Percentiles rank a stretch among this genome's conserved stretches.
These are phyloP conservation scores for Eristalinus aeneus DNA, from an alignment of 2,888 invertebrate genomes.

Conservation along the genomic window DNA sequence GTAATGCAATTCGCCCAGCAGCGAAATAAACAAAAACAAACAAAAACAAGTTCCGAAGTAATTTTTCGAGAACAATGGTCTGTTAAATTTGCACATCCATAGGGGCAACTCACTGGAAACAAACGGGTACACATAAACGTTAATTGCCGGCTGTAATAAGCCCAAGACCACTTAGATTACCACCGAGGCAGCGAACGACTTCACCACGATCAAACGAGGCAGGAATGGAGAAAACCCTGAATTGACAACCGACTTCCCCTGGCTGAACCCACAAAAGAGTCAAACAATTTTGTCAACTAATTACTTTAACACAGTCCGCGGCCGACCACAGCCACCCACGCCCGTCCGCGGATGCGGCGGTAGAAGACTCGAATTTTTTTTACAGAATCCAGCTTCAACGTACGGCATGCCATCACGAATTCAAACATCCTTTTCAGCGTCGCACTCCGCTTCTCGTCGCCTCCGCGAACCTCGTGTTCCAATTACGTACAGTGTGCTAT, in stretches of 20 bases:
- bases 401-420: not conserved
- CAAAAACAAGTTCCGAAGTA: not conserved
- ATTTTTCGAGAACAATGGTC: not conserved
- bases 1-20: too few relatives aligned
- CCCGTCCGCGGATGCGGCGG: not conserved
- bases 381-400: not conserved
- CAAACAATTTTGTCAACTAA: slow-evolving; percentile 33
- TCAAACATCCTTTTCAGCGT: not conserved
- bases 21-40: too few relatives aligned
- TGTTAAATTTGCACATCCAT: not conserved
- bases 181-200: not conserved
- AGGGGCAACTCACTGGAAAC: not conserved
- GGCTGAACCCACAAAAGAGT: not conserved
- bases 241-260: not conserved
- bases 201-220: not conserved
- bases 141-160: not conserved
- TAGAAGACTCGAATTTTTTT: not conserved
- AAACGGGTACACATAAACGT: slow-evolving; percentile 11
- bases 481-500: slow-evolving; percentile 30
- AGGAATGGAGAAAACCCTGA: not conserved
- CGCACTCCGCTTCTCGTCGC: not conserved
- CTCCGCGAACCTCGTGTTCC: slow-evolving; percentile 4
- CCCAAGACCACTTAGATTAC: not conserved
- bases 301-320: slow-evolving; percentile 19
- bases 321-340: not conserved